These are phyloP conservation scores for Smittia sp. DNA, from an alignment of 2,888 invertebrate genomes.

Conservation along the genomic window DNA sequence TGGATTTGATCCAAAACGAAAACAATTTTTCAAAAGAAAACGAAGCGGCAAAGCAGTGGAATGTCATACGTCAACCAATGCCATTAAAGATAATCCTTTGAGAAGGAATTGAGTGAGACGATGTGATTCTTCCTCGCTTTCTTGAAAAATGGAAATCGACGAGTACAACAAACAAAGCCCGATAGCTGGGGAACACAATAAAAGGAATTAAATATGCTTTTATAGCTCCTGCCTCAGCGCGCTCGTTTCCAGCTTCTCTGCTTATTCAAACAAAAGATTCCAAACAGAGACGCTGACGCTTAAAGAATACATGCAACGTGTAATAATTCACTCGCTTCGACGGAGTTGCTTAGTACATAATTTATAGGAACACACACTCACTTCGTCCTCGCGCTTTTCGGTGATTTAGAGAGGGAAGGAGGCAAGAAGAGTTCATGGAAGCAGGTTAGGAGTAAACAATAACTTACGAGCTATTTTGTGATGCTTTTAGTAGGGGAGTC, in stretches of 20 bases:
- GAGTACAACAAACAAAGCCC: no score
- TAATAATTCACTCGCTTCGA: neutral
- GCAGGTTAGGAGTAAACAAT: neutral
- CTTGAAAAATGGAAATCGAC: no score
- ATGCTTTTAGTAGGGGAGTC: neutral
- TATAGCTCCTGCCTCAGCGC: slow-evolving; percentile 18
- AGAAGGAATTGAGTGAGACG: no score
- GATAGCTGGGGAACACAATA: slow-evolving; percentile 3
- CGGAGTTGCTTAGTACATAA: slow-evolving; percentile 3
- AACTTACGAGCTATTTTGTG: neutral
- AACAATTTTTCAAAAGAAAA: neutral
- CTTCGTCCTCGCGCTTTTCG: neutral
- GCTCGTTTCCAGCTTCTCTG: neutral
- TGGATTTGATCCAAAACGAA: no score
- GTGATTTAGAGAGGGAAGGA: neutral
- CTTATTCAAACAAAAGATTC: neutral
- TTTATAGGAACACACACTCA: neutral
- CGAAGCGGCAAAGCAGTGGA: neutral
- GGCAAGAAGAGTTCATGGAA: neutral
- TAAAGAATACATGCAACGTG: neutral
- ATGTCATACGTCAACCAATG: slow-evolving; percentile 6
- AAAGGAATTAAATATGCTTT: slow-evolving; percentile 35
- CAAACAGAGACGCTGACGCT: neutral
- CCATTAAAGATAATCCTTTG: slow-evolving; percentile 12
- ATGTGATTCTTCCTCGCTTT: no score